Evolutionary conservation across 2,888 invertebrate species (phyloP), one percentile per base, ranked within the genome.

Genomic region (Troilus luridus): DNA sequence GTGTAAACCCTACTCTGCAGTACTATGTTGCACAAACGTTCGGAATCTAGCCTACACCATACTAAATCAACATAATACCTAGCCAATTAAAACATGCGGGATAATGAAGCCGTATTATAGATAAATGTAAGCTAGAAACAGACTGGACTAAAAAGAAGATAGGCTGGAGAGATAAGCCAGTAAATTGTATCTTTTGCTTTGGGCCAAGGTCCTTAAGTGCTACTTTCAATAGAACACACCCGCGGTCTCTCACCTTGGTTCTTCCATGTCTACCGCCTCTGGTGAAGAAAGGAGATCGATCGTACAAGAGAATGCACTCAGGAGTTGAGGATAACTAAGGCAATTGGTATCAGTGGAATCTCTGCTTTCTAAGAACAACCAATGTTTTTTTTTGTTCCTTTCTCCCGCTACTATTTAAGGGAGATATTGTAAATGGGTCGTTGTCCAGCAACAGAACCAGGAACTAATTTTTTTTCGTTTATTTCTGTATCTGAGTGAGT

Each of bases 221-320:
- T 21, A 77, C 72, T 77, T 77, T 77, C 72, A 17, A 27, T 17
- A 41, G 72, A 77, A 77, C 72, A 77, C 72, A 77, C 72, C 72
- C 72, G 0, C 7, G 17, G 5, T 24, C 8, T 41, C 27, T 77
- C 27, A 77, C 72, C 72, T 41, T 77, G 72, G 41, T 77, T 77
- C 72, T 77, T 77, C 72, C 27, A 27, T 19, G 72, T 77, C 72
- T 77, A 14, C 17, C 1, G 27, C 41, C 12, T 77, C 41, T 24
- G 64, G 14, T 14, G 72, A 27, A 5, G 72, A 72, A 14, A 27
- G 14, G 5, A 6, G 6, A 14, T 1, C 7, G 72, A 19, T 1
- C 7, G 72, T 8, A 77, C 72, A 77, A 77, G 72, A 7, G 72
- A 77, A 77, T 17, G 72, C 72, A 77, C 72, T 77, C 72, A 41